Evolutionary conservation across 2,113 vertebrate genomes (phyloP).

Genomic region (Hippoglossus stenolepis): DNA sequence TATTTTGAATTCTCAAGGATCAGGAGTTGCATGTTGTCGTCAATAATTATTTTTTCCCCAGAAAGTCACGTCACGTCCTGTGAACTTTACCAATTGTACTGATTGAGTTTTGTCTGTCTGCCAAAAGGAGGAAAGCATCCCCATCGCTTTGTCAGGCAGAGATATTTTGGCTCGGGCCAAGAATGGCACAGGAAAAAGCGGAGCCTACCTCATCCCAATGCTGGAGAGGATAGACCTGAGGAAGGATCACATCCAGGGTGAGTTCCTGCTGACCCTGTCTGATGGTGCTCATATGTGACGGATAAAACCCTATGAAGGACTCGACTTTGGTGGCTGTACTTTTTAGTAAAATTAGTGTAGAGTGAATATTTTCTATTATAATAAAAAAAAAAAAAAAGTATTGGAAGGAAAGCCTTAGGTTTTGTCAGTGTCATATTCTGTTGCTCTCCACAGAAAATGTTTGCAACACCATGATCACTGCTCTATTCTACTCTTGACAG

Average conservation of each 20-base stretch:
- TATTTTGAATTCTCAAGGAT: neutral
- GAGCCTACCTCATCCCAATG: slow-evolving; percentile 83
- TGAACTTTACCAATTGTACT: neutral
- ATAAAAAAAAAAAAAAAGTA: no score
- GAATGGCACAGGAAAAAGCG: slow-evolving; percentile 83
- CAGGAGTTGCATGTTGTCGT: neutral
- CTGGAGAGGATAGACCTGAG: slow-evolving; percentile 81
- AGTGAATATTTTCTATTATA: no score
- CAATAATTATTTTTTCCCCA: neutral
- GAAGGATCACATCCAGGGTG: slow-evolving; percentile 81
- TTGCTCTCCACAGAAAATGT: neutral
- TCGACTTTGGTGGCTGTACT: no score
- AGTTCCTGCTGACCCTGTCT: slow-evolving; percentile 17
- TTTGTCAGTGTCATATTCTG: neutral
- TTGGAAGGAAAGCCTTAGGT: no score
- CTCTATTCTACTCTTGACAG: neutral
- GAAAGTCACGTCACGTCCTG: neutral
- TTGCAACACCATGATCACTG: neutral
- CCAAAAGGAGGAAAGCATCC: slow-evolving; percentile 81
- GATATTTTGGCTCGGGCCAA: slow-evolving; percentile 82
- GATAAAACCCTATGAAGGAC: no score
- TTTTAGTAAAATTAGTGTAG: no score
- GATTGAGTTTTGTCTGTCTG: slow-evolving; percentile 13
- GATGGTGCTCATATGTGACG: neutral
- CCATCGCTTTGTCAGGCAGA: slow-evolving; percentile 80